These are phyloP conservation scores for Sinodicranocentrus sp. DNA, from an alignment of 2,888 invertebrate genomes.

Conservation along the genomic window DNA sequence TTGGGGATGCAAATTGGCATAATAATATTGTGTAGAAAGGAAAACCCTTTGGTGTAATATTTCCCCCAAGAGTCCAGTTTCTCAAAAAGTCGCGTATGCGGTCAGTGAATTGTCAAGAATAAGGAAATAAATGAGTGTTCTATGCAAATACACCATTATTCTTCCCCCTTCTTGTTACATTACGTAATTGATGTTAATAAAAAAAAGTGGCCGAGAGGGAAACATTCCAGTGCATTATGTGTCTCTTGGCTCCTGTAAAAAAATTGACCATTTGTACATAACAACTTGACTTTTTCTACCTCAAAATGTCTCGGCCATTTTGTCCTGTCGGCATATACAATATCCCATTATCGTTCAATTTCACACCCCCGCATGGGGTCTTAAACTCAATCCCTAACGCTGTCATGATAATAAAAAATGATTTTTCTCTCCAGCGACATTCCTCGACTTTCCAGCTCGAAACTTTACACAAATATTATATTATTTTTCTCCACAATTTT, in stretches of 20 bases:
- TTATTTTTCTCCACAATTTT: too few species aligned
- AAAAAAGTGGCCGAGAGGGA: background rate
- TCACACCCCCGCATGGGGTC: conserved; percentile 61
- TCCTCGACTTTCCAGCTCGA: too few species aligned
- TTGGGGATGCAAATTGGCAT: too few species aligned
- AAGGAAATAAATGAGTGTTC: background rate
- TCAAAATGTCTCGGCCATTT: background rate
- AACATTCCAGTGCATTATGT: conserved; percentile 14
- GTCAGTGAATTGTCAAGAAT: too few species aligned
- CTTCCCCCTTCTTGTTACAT: background rate
- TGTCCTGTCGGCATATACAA: too few species aligned
- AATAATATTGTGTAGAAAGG: too few species aligned
- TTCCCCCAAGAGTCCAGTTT: too few species aligned
- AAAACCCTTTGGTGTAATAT: too few species aligned
- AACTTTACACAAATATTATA: too few species aligned
- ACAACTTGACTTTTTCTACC: too few species aligned
- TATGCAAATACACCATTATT: background rate
- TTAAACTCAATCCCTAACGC: background rate
- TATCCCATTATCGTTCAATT: conserved; percentile 48
- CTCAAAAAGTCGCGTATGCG: too few species aligned
- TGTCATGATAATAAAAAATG: background rate
- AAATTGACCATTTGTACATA: background rate
- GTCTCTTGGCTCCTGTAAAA: conserved; percentile 12
- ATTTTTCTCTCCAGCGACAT: background rate
- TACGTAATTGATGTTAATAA: background rate